A percentile compares a stretch with the other conserved stretches of the same genome.
These are phyloP conservation scores for Sitobion miscanthi DNA, from an alignment of 1,140 invertebrate genomes.

Conservation along the genomic window DNA sequence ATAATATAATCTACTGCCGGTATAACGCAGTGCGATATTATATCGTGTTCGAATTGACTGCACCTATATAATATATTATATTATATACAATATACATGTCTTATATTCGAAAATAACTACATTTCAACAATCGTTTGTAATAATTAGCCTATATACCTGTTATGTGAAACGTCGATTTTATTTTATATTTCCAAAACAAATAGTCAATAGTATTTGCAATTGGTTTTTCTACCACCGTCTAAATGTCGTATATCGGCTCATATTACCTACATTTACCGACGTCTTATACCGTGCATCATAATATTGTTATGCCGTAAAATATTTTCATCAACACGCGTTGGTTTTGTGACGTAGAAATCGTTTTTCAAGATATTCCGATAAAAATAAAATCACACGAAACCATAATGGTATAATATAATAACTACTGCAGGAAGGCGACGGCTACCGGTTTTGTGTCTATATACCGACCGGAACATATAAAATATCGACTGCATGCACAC, in stretches of 20 bases:
- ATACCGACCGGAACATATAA: neutral
- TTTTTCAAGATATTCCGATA: neutral
- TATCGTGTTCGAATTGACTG: neutral
- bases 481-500: neutral
- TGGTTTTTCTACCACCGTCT: neutral
- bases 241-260: no score
- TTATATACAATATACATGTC: neutral
- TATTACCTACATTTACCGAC: neutral
- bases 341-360: neutral
- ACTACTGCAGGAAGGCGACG: neutral
- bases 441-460: constrained; percentile 21
- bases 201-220: neutral
- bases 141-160: neutral
- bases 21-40: neutral
- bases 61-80: neutral
- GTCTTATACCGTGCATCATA: neutral
- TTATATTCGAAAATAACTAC: neutral
- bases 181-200: neutral
- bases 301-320: no score
- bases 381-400: constrained; percentile 14
- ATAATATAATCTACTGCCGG: neutral
- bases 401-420: neutral
- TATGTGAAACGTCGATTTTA: neutral
- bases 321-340: no score
- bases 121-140: neutral